Base-by-base conservation (phyloP, 2,888 invertebrate genomes). In the Oxycera nigricornis region DNA sequence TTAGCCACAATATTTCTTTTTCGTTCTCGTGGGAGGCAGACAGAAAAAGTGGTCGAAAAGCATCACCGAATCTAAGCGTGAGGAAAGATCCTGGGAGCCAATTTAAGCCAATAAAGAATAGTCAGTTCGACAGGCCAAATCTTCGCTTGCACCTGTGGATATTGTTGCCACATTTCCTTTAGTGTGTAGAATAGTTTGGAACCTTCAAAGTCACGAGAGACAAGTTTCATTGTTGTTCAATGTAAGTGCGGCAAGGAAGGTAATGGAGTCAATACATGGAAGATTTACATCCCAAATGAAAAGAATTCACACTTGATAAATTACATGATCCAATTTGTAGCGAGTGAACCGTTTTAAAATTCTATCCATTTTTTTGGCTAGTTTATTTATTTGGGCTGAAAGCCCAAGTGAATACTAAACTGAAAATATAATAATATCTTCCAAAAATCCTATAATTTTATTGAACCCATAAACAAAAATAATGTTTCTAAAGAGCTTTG, bases 21-120 rank as follows among this genome's bases (percentile, higher is more conserved):
- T n/a, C n/a, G n/a, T n/a, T n/a, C n/a, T 35, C 35, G 35, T 35
- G 35, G 7, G 6, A 7, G 7, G 35, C 6, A 35, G 11, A 11
- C 7, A 35, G 7, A 35, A 35, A 35, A 35, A 11, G 11, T 7
- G 7, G 35, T 35, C 11, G 6, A 6, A 35, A 6, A 35, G 11
- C 11, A 35, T 35, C 35, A 35, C 7, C 35, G 6, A 35, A 31
- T 62, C 35, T 35, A 62, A 35, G 20, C 35, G 11, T 6, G 30
- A 50, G 30, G 30, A 17, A 50, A 28, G 24, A 24, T 41, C 59
- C 62, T 2, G 24, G 30, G 39, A 50, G 68, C 68, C 41, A 68
- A 68, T 39, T 68, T 28, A 50, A 68, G 68, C 68, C 68, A 20
- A 68, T 68, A 68, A 68, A 52, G 68, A 26, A 68, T 68, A 50